Base-by-base conservation (phyloP, 2,797 vertebrate genomes). In the Schizothorax lantsangensis region DNA sequence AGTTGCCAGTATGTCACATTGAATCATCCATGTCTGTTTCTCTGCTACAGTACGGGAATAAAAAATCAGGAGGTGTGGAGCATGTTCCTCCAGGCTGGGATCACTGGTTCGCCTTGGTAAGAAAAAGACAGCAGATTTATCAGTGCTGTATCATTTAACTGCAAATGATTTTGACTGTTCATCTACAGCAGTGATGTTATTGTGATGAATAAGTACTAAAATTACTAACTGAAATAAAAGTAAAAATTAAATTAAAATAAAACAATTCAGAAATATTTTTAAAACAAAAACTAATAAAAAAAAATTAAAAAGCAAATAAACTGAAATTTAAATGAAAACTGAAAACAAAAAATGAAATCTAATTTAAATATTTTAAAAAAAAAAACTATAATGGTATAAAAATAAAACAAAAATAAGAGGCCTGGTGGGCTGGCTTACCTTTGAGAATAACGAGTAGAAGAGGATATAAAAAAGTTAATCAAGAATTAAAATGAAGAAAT, bases 31-130 rank as follows among this genome's bases (percentile, higher is more conserved):
- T 23, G 23, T 81, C 10, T 87, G 33, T 90, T 45, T 91, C 26
- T 92, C 66, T 90, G 73, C 93, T 92, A 69, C 93, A 99, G 98
- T 99, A 99, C 0, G 98, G 98, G 26, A 95, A 95, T 91, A 91
- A 95, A 0, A 95, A 96, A 84, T 97, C 97, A 45, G 98, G 98
- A 8, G 98, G 98, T 47, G 92, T 99, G 71, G 94, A 96, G 83
- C 97, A 99, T 0, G 94, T 99, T 14, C 98, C 98, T 81, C 96
- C 95, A 14, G 98, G 98, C 84, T 99, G 98, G 98, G 98, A 92
- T 93, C 96, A 97, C 90, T 99, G 98, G 98, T 97, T 97, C 81
- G 98, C 96, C 75, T 93, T 99, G 97, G 98, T 99, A 92, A 95
- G 97, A 80, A 80, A 59, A 7, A 8, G 8, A 74, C 21, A 36